These are phyloP conservation scores for Bostrychus sinensis DNA, from an alignment of 2,113 vertebrate species.

Conservation along the genomic window DNA sequence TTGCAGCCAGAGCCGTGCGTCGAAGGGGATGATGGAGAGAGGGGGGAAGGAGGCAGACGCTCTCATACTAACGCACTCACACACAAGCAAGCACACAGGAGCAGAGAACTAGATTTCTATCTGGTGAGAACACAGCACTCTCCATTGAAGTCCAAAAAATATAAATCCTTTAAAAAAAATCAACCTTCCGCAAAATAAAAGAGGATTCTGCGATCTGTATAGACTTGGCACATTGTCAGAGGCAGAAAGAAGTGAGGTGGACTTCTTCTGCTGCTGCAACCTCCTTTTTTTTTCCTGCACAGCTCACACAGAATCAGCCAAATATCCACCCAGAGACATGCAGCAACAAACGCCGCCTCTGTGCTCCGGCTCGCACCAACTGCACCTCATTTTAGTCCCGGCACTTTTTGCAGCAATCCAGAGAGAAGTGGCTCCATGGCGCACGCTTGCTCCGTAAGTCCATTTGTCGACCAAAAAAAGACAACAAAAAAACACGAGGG, in stretches of 20 bases:
- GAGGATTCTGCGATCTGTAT: slow-evolving; percentile 43
- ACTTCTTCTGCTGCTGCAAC: slow-evolving; percentile 53
- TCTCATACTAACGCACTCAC: slow-evolving; percentile 24
- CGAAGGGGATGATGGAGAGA: slow-evolving; percentile 3
- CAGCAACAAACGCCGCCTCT: slow-evolving; percentile 35
- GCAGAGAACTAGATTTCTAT: slow-evolving; percentile 14
- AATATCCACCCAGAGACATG: slow-evolving; percentile 55
- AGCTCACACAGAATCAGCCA: slow-evolving; percentile 61
- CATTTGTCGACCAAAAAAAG: no score
- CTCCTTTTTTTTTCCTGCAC: slow-evolving; percentile 31
- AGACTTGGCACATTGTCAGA: slow-evolving; percentile 63
- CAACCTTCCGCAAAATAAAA: slow-evolving; percentile 31
- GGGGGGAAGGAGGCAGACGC: slow-evolving; percentile 30
- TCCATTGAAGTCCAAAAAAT: slow-evolving; percentile 66
- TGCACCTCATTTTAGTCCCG: slow-evolving; percentile 54
- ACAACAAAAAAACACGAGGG: no score
- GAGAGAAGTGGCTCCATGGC: slow-evolving; percentile 45
- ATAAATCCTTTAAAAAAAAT: slow-evolving; percentile 12
- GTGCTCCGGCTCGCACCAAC: slow-evolving; percentile 30
- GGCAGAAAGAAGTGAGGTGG: slow-evolving; percentile 14
- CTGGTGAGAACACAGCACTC: slow-evolving; percentile 51
- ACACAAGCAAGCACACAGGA: slow-evolving; percentile 1
- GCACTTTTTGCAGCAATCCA: slow-evolving; percentile 41
- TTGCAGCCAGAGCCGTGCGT: slow-evolving; percentile 42
- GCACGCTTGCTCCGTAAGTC: slow-evolving; percentile 32